Conservation (phyloP, 2,113 vertebrate species). For the Lepus americanus region DNA sequence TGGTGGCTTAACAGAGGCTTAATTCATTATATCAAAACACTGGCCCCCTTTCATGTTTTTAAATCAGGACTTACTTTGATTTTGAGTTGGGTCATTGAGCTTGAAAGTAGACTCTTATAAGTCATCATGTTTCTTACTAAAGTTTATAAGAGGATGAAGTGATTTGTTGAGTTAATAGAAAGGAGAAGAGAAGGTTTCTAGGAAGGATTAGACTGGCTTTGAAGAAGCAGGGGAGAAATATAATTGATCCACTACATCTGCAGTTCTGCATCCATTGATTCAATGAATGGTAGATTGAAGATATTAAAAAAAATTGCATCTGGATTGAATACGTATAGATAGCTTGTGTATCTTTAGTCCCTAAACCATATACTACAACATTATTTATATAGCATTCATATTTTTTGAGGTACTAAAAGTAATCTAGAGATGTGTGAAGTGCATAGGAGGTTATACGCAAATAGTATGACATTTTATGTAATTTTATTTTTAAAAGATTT, state of each 20-base stretch:
- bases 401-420: not conserved
- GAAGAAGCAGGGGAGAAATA: not conserved
- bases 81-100: conserved; percentile 55
- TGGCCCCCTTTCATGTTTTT: conserved; percentile 38
- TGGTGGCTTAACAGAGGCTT: too few species aligned
- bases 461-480: not conserved
- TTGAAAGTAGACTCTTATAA: conserved; percentile 37
- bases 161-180: not conserved
- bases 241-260: not conserved
- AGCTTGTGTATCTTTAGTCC: not conserved
- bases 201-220: not conserved
- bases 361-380: not conserved
- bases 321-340: not conserved
- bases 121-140: conserved; percentile 38
- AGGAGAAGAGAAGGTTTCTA: not conserved
- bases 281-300: not conserved
- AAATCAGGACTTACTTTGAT: conserved; percentile 51
- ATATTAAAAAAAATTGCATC: not conserved
- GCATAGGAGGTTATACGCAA: too few species aligned
- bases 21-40: too few species aligned
- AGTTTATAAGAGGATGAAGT: conserved; percentile 4
- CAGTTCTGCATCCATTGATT: not conserved
- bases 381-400: not conserved
- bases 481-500: too few species aligned
- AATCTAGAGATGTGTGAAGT: not conserved